phyloP scores from a whole-genome alignment of 2,888 invertebrate species.

The Leptinotarsa peninsularis region DNA sequence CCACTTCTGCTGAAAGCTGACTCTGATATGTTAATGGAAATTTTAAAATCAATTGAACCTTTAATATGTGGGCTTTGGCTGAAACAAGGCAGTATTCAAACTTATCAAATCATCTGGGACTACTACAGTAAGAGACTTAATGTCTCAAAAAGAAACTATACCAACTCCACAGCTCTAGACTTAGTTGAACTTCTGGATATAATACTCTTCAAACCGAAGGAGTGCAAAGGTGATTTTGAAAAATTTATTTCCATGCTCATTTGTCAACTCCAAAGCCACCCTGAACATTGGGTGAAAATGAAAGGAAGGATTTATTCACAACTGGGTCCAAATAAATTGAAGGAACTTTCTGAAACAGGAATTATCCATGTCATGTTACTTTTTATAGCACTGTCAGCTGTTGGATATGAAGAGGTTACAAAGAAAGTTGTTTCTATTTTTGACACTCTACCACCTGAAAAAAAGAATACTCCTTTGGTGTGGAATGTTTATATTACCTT shows the following conservation, averaged over 20 bases:
- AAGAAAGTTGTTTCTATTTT: conserved; percentile 58
- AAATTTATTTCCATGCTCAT: conserved; percentile 59
- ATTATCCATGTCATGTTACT: conserved; percentile 59
- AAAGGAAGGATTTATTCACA: conserved; percentile 64
- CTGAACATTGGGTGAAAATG: conserved; percentile 62
- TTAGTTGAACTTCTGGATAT: conserved; percentile 51
- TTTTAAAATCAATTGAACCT: conserved; percentile 55
- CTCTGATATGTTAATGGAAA: conserved; percentile 48
- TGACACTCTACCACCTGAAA: conserved; percentile 53
- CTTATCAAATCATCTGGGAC: conserved; percentile 62
- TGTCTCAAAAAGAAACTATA: conserved; percentile 50
- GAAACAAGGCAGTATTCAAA: conserved; percentile 57
- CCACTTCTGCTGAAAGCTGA: conserved; percentile 45
- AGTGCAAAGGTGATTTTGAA: conserved; percentile 58
- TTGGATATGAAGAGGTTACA: conserved; percentile 59
- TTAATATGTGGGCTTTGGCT: conserved; percentile 59
- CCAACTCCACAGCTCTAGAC: conserved; percentile 41
- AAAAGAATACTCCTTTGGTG: conserved; percentile 50
- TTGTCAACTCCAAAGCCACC: conserved; percentile 58
- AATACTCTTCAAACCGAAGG: conserved; percentile 48
- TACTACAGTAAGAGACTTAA: conserved; percentile 61
- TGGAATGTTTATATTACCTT: conserved; percentile 59
- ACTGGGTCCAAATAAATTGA: conserved; percentile 61
- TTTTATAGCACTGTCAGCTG: conserved; percentile 55
- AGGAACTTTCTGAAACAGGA: conserved; percentile 58